Conservation (phyloP, 2,797 vertebrate species). For the Neosilurus mollespiculum region DNA sequence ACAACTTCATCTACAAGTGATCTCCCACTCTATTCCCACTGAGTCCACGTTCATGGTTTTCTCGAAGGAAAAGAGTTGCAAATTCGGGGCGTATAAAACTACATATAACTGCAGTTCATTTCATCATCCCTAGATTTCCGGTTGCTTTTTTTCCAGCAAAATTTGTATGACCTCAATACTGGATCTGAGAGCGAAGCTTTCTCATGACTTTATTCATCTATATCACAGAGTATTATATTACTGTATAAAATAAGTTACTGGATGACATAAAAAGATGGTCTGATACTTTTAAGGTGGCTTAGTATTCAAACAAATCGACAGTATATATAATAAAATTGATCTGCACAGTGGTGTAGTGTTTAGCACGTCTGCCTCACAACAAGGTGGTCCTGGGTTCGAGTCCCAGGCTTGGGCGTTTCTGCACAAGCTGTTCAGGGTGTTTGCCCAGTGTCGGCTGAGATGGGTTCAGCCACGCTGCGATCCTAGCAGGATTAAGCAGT, state of each 20-base stretch:
- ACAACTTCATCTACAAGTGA: conserved; percentile 39
- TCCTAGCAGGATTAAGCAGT: no score
- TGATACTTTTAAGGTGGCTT: not conserved
- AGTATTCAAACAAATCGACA: not conserved
- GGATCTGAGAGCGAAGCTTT: not conserved
- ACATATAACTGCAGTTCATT: conserved; percentile 35
- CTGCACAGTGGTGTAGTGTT: no score
- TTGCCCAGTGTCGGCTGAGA: no score
- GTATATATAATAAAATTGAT: no score
- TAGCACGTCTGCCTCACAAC: no score
- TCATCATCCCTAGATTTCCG: conserved; percentile 45
- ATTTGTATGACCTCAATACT: conserved; percentile 18
- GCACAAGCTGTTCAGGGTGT: no score
- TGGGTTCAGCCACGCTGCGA: no score
- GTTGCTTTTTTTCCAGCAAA: not conserved
- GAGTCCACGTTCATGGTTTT: conserved; percentile 17
- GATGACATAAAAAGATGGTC: no score
- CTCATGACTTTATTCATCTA: not conserved
- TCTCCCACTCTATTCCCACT: not conserved
- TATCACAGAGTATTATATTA: not conserved
- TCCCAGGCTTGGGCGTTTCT: no score
- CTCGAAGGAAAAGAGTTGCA: conserved; percentile 36
- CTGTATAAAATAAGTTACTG: no score
- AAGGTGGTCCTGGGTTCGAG: no score
- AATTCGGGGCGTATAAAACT: conserved; percentile 17